A percentile compares a stretch with the other conserved stretches of the same genome.
These are phyloP conservation scores for Archilochus colubris DNA, from an alignment of 2,113 vertebrate species.

Conservation along the genomic window DNA sequence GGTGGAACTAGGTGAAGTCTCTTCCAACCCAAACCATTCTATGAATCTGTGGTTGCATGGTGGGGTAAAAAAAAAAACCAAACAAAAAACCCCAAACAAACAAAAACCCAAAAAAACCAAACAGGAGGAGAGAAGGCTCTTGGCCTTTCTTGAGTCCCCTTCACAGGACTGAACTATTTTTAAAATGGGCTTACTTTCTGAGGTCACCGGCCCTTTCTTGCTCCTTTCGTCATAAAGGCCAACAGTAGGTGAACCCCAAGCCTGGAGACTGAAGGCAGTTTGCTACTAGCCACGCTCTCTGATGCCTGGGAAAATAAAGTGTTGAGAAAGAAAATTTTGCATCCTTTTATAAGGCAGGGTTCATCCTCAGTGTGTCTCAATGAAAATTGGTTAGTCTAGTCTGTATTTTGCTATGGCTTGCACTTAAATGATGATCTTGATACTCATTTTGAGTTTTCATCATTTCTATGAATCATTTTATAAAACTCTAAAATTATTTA, in stretches of 20 bases:
- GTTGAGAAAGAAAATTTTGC: background rate
- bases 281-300: background rate
- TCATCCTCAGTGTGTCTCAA: background rate
- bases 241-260: background rate
- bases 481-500: background rate
- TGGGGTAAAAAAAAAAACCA: too few relatives aligned
- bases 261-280: background rate
- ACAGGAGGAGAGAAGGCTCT: background rate
- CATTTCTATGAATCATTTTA: background rate
- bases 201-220: background rate
- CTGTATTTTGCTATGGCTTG: background rate
- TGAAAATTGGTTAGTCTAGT: background rate
- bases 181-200: background rate
- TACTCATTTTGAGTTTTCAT: background rate
- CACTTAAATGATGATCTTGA: background rate
- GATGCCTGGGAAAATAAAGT: background rate
- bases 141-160: background rate
- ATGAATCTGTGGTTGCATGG: background rate
- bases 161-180: background rate
- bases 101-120: background rate
- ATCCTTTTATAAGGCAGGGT: background rate
- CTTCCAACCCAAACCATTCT: too few relatives aligned
- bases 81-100: too few relatives aligned
- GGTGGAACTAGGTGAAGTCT: too few relatives aligned
- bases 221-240: background rate